Evolutionary conservation across 2,888 invertebrate species (phyloP), one percentile per base, ranked within the genome.

Genomic region (Cosmia pyralina): DNA sequence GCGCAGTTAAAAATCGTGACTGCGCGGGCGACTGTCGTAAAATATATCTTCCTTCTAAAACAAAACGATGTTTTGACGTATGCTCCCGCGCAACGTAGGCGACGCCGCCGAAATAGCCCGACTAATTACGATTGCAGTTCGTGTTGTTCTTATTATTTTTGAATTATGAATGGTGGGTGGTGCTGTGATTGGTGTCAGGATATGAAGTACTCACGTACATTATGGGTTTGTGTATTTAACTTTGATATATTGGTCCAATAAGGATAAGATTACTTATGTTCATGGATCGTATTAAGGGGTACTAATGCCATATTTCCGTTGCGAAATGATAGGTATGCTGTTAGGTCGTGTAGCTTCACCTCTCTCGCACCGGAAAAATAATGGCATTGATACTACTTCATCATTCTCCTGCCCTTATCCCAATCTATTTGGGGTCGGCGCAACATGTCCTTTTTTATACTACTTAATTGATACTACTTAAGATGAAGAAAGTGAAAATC

Each of bases 51-150:
- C 85, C 84, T 84, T 82, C 77, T 85, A 85, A 85, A 85, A 85
- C 85, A 85, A 85, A 85, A 89, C 84, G 89, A 87, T 86, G 85
- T 85, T 85, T 85, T 90, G 90, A 90, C 84, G 67, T 85, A 90
- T 90, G 85, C 89, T 77, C 87, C 72, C 34, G 87, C 84, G 89
- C 85, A 62, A 67, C 78, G 67, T 38, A 62, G 75, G 57, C 79
- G 88, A 85, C 83, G 79, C 73, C 69, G 85, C 87, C 87, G 85
- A 86, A 85, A 85, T 85, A 85, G 85, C 78, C 85, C 87, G 82
- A 85, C 86, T 90, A 90, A 90, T 90, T 89, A 89, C 85, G 87
- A 87, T 78, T 55, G 79, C 63, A 62, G 64, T 71, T 81, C 75
- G 75, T 74, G 67, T 71, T 80, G 71, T 81, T 81, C 88, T 79